Conservation (phyloP, 2,797 vertebrate genomes). For the Falco novaeseelandiae region DNA sequence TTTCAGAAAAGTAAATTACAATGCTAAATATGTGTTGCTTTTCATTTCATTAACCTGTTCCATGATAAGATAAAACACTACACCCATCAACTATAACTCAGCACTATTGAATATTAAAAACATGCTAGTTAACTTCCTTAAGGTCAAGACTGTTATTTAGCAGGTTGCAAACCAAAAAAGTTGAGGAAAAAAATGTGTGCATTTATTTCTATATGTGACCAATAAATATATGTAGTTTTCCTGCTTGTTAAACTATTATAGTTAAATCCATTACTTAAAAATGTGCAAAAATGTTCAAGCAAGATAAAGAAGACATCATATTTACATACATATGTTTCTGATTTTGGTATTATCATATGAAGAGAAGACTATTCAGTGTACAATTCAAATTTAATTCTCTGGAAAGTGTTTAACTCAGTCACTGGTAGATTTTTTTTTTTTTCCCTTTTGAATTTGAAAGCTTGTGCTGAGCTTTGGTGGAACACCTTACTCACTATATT, state of each 20-base stretch:
- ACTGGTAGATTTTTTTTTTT: background rate
- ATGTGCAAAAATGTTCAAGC: constrained; percentile 5
- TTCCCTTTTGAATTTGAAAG: constrained; percentile 15
- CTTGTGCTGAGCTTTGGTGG: constrained; percentile 69
- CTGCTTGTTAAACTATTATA: background rate
- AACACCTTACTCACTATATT: constrained; percentile 66
- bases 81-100: constrained; percentile 48
- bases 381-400: constrained; percentile 24
- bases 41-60: constrained; percentile 67
- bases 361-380: background rate
- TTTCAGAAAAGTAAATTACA: constrained; percentile 32
- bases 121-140: background rate
- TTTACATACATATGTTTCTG: background rate
- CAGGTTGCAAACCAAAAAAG: constrained; percentile 20
- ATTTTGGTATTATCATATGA: constrained; percentile 1
- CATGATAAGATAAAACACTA: constrained; percentile 59
- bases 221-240: constrained; percentile 18
- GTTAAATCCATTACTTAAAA: constrained; percentile 27
- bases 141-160: constrained; percentile 13
- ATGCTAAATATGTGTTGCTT: constrained; percentile 66
- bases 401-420: constrained; percentile 33
- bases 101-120: constrained; percentile 22
- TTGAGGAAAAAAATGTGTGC: background rate
- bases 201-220: background rate
- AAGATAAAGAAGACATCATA: constrained; percentile 34